Evolutionary conservation across 92 coral and sea anemone species (phyloP).

Genomic region (Parazoanthus atlanticus): DNA sequence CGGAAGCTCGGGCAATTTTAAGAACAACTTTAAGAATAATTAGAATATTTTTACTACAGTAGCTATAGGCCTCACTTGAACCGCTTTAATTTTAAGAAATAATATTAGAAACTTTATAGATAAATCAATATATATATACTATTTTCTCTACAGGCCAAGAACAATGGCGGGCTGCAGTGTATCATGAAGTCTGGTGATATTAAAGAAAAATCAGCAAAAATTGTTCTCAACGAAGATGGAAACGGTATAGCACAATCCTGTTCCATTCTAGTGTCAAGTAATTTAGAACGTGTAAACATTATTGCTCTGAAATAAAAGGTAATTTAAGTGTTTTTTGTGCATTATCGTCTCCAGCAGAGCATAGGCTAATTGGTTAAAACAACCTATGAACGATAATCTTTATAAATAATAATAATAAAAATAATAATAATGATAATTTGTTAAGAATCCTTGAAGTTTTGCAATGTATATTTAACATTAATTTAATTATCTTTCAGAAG

Average conservation of each 20-base stretch:
- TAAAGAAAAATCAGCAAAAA: constrained; percentile 14
- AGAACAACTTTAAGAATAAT: too few species aligned
- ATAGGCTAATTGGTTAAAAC: too few species aligned
- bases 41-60: too few species aligned
- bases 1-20: too few species aligned
- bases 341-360: too few species aligned
- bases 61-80: too few species aligned
- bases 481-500: neutral
- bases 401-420: too few species aligned
- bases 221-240: constrained; percentile 20
- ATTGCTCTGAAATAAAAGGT: too few species aligned
- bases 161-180: constrained; percentile 25
- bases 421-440: neutral
- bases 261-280: neutral
- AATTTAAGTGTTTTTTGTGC: too few species aligned
- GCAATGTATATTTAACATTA: neutral
- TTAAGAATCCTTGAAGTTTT: neutral
- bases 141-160: constrained; percentile 18
- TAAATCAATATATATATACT: neutral
- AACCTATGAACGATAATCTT: too few species aligned
- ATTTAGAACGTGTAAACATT: neutral
- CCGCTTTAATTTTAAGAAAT: too few species aligned
- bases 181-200: constrained; percentile 6
- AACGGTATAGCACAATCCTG: neutral
- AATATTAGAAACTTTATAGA: too few species aligned